These are phyloP conservation scores for Metallyticus violacea DNA, from an alignment of 2,888 invertebrate genomes.

Conservation along the genomic window DNA sequence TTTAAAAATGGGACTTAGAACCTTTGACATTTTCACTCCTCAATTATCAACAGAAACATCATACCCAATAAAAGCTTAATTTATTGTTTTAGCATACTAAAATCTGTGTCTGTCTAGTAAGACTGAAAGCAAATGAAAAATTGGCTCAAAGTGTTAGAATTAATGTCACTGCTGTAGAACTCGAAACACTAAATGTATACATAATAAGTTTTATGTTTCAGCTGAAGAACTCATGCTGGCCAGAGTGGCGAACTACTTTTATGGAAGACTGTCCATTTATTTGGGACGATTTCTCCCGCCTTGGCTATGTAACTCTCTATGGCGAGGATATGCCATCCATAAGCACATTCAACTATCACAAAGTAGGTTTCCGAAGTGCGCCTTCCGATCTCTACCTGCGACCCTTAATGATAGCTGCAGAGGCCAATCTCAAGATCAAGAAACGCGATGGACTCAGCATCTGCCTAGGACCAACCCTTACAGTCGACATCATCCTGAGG, in stretches of 20 bases:
- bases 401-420: conserved; percentile 65
- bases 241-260: neutral
- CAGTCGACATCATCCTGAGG: conserved; percentile 67
- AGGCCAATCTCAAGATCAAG: conserved; percentile 2
- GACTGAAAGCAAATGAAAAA: too few species aligned
- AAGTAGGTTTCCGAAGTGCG: conserved; percentile 65
- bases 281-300: conserved; percentile 70
- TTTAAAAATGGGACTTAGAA: too few species aligned
- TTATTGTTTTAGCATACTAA: too few species aligned
- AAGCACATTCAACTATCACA: conserved; percentile 73
- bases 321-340: conserved; percentile 73
- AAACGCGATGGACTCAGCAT: conserved; percentile 52
- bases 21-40: too few species aligned
- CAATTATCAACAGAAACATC: too few species aligned
- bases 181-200: too few species aligned
- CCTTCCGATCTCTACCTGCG: conserved; percentile 82
- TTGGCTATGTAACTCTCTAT: conserved; percentile 75
- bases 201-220: neutral
- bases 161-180: too few species aligned
- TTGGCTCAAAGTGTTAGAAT: too few species aligned
- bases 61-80: too few species aligned
- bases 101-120: too few species aligned
- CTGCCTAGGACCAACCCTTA: conserved; percentile 60
- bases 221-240: conserved; percentile 36
- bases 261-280: conserved; percentile 70